Conservation (phyloP, 1,140 invertebrate genomes). For the Sitobion miscanthi region DNA sequence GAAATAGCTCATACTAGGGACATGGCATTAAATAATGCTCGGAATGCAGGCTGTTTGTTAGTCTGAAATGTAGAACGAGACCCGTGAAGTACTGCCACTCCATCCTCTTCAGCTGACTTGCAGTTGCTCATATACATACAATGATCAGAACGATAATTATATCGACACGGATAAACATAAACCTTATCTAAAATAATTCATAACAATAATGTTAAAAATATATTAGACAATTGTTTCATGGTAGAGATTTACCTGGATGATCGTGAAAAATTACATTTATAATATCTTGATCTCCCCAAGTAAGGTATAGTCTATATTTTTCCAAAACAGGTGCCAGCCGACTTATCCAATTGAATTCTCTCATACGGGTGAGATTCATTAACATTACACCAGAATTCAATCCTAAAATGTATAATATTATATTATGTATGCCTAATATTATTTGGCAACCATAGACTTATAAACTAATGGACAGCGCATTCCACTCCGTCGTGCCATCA, state of each 20-base stretch:
- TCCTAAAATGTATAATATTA: constrained; percentile 67
- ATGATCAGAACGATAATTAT: constrained; percentile 93
- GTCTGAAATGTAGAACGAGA: constrained; percentile 85
- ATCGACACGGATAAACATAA: constrained; percentile 82
- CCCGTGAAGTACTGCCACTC: constrained; percentile 86
- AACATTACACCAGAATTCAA: constrained; percentile 96
- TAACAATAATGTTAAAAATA: constrained; percentile 43
- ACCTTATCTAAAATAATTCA: constrained; percentile 71
- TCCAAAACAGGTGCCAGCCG: constrained; percentile 85
- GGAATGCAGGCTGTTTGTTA: constrained; percentile 85
- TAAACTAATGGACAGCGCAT: too few species aligned
- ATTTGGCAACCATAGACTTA: not conserved
- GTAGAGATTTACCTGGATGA: constrained; percentile 71
- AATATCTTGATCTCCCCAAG: constrained; percentile 98
- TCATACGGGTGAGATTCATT: constrained; percentile 94
- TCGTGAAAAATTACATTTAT: constrained; percentile 95
- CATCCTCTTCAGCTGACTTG: constrained; percentile 74
- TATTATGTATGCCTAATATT: not conserved
- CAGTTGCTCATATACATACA: constrained; percentile 94
- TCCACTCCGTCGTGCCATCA: too few species aligned
- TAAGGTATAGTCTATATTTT: constrained; percentile 85
- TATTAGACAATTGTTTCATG: not conserved
- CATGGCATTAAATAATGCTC: constrained; percentile 76
- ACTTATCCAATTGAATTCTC: constrained; percentile 82
- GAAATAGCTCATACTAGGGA: constrained; percentile 65